phyloP scores from a whole-genome alignment of 2,113 vertebrate genomes.

The Prionailurus bengalensis region DNA sequence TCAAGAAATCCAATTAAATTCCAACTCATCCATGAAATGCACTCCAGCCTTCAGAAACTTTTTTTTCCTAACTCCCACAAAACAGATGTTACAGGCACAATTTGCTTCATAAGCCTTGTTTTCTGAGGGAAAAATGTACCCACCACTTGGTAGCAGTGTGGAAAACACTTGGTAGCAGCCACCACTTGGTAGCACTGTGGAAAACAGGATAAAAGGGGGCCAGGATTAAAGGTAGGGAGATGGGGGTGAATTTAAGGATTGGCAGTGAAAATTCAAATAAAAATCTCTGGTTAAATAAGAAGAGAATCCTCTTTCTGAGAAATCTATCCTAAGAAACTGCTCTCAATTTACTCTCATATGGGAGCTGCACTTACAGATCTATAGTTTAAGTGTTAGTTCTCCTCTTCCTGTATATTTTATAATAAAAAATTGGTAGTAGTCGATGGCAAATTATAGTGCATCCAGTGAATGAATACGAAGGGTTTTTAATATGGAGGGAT shows the following conservation, averaged over 20 bases:
- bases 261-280: background rate
- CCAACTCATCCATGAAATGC: background rate
- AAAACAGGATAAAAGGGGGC: background rate
- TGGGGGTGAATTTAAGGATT: background rate
- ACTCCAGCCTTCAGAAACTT: background rate
- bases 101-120: background rate
- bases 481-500: background rate
- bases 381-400: background rate
- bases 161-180: background rate
- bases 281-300: background rate
- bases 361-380: background rate
- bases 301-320: background rate
- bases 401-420: background rate
- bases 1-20: conserved; percentile 52
- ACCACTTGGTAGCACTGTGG: background rate
- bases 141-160: background rate
- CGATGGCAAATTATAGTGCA: background rate
- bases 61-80: background rate
- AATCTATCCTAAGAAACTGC: background rate
- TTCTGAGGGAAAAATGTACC: background rate
- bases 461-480: background rate
- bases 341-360: background rate
- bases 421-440: background rate
- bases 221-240: background rate
- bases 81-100: background rate